Percentiles rank a stretch among this genome's conserved stretches.
These are phyloP conservation scores for Gracilinanus agilis DNA, from an alignment of 2,113 vertebrate genomes.

Conservation along the genomic window DNA sequence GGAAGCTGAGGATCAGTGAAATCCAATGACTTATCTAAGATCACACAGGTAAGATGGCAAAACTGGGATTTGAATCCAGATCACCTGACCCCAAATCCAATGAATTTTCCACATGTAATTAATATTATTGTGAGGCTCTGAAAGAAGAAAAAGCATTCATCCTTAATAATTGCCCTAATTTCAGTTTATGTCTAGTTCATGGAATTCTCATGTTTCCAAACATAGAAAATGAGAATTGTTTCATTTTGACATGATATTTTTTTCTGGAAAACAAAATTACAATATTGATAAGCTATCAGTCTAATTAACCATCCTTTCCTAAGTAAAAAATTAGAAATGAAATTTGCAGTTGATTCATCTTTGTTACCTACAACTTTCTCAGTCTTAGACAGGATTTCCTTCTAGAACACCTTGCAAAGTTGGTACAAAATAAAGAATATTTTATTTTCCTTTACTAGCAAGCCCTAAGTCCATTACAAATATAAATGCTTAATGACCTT, in stretches of 20 bases:
- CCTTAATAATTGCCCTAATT: background rate
- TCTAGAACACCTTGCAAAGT: constrained; percentile 54
- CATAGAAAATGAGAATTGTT: constrained; percentile 27
- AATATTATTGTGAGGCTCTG: constrained; percentile 17
- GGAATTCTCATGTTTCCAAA: background rate
- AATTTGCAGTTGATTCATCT: constrained; percentile 12
- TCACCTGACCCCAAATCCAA: background rate
- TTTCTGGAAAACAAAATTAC: constrained; percentile 39
- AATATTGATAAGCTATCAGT: constrained; percentile 29
- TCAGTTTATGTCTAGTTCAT: background rate
- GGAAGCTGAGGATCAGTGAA: background rate
- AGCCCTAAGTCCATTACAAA: constrained; percentile 62
- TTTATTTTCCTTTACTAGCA: constrained; percentile 54
- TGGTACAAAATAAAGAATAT: constrained; percentile 56
- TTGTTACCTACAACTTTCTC: constrained; percentile 22
- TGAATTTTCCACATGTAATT: constrained; percentile 19
- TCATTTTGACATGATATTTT: constrained; percentile 34
- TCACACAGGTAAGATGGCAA: background rate
- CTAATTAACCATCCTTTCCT: background rate
- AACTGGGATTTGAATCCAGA: background rate
- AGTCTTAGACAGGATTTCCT: background rate
- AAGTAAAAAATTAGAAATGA: constrained; percentile 53
- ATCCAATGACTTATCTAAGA: background rate
- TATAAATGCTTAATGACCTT: constrained; percentile 66
- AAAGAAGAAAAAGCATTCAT: background rate